phyloP scores from a whole-genome alignment of 2,888 invertebrate genomes.

The Folsomia candida region DNA sequence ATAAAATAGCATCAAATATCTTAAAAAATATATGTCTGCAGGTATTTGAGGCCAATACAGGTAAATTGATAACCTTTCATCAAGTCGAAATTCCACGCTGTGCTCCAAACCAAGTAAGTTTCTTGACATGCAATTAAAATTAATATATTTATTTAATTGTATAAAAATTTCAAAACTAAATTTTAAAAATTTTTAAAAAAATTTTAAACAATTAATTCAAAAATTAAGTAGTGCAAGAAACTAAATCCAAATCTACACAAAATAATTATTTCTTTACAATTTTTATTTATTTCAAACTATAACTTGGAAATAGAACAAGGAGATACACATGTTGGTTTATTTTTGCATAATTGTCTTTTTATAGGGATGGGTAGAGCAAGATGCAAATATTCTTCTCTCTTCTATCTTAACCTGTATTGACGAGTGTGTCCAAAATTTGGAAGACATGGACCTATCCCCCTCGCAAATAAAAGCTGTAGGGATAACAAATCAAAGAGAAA shows the following conservation, averaged over 20 bases:
- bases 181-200: too few relatives aligned
- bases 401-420: slow-evolving; percentile 79
- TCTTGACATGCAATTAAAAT: too few relatives aligned
- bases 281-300: too few relatives aligned
- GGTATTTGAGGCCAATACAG: slow-evolving; percentile 80
- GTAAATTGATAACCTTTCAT: slow-evolving; percentile 82
- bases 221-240: too few relatives aligned
- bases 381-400: slow-evolving; percentile 75
- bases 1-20: too few relatives aligned
- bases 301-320: too few relatives aligned
- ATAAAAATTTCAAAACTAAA: too few relatives aligned
- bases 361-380: slow-evolving; percentile 85
- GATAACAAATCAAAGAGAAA: slow-evolving; percentile 93
- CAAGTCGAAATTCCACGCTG: slow-evolving; percentile 70
- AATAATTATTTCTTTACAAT: not conserved
- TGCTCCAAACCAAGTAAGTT: slow-evolving; percentile 61
- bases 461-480: slow-evolving; percentile 80
- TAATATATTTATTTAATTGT: too few relatives aligned
- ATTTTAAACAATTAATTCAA: too few relatives aligned
- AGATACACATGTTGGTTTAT: too few relatives aligned
- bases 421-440: slow-evolving; percentile 71
- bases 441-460: slow-evolving; percentile 71
- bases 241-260: too few relatives aligned
- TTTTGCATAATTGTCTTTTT: not conserved
- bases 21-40: too few relatives aligned